phyloP scores from a whole-genome alignment of 2,888 invertebrate species.

The Xestia c-nigrum region DNA sequence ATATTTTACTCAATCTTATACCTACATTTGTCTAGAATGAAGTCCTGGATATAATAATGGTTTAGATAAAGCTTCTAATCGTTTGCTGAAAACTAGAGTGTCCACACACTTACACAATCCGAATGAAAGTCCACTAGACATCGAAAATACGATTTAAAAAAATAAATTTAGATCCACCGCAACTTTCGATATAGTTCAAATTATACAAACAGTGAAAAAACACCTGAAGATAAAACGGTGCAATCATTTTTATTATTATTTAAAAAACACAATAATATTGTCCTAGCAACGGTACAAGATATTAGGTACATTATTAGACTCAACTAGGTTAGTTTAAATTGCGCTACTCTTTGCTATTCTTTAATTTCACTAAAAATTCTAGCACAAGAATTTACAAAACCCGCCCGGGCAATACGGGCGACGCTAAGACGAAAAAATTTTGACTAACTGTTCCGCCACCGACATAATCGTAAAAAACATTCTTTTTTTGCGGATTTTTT shows the following conservation, averaged over 20 bases:
- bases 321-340: conserved; percentile 88
- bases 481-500: conserved; percentile 83
- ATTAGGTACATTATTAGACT: conserved; percentile 86
- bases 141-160: conserved; percentile 75
- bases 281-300: conserved; percentile 87
- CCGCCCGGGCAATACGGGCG: conserved; percentile 69
- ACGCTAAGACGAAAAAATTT: conserved; percentile 78
- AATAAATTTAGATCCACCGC: conserved; percentile 84
- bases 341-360: conserved; percentile 87
- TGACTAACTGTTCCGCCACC: conserved; percentile 81
- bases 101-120: conserved; percentile 53
- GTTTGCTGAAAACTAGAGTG: conserved; percentile 56
- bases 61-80: conserved; percentile 57
- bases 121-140: conserved; percentile 55
- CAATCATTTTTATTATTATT: conserved; percentile 77
- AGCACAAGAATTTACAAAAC: conserved; percentile 82
- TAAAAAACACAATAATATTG: conserved; percentile 84
- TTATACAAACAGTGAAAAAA: conserved; percentile 74
- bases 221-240: conserved; percentile 80
- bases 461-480: conserved; percentile 81
- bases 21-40: conserved; percentile 62
- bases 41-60: conserved; percentile 57
- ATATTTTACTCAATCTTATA: conserved; percentile 54
- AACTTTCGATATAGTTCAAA: conserved; percentile 68
- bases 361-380: conserved; percentile 87